phyloP scores from a whole-genome alignment of 2,888 invertebrate species.

The Eristalis arbustorum region DNA sequence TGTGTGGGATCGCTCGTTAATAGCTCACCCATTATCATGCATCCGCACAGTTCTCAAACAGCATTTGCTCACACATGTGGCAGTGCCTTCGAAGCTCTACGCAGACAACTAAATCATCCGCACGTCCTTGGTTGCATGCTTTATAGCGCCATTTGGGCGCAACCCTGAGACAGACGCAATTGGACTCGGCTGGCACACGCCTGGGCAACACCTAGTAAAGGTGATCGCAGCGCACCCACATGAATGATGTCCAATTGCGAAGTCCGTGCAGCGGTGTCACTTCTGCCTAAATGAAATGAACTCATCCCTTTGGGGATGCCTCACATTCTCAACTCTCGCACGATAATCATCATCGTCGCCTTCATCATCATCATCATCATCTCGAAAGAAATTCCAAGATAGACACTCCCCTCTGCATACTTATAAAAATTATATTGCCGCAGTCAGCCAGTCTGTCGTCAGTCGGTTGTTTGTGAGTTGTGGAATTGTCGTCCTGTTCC shows the following conservation, averaged over 20 bases:
- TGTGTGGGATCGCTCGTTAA: not conserved
- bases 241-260: not conserved
- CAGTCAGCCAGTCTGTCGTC: constrained; percentile 62
- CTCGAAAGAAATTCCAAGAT: constrained; percentile 21
- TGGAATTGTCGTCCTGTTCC: constrained; percentile 23
- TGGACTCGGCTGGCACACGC: not conserved
- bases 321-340: constrained; percentile 13
- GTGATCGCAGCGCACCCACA: constrained; percentile 4
- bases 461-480: constrained; percentile 6
- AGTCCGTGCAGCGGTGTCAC: not conserved
- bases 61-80: not conserved
- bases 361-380: not conserved
- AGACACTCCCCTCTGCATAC: constrained; percentile 1
- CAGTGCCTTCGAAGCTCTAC: not conserved
- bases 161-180: not conserved
- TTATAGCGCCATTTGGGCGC: not conserved
- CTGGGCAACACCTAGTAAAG: constrained; percentile 8
- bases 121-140: not conserved
- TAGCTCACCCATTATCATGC: not conserved
- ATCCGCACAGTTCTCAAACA: not conserved
- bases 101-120: not conserved
- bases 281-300: not conserved
- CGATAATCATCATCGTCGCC: constrained; percentile 17
- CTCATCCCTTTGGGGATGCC: not conserved
- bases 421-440: constrained; percentile 46